Conservation (phyloP, 2,888 invertebrate species). For the Calliopum simillimum region DNA sequence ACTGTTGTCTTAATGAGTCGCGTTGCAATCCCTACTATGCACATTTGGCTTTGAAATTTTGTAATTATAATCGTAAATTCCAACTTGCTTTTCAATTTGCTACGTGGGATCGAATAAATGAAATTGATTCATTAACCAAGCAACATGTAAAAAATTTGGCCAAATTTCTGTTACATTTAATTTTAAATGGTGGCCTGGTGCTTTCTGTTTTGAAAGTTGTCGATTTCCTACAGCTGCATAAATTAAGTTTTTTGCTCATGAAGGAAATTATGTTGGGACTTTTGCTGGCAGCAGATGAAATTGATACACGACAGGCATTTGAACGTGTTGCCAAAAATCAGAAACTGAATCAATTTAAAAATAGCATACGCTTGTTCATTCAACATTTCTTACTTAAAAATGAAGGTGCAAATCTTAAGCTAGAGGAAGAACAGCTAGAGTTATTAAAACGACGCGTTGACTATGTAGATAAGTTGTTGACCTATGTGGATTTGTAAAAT, state of each 20-base stretch:
- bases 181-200: conserved; percentile 81
- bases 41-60: conserved; percentile 83
- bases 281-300: conserved; percentile 76
- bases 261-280: conserved; percentile 81
- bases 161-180: conserved; percentile 81
- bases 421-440: conserved; percentile 67
- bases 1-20: conserved; percentile 87
- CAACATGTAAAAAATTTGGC: conserved; percentile 80
- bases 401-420: conserved; percentile 68
- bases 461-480: conserved; percentile 76
- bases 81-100: conserved; percentile 90
- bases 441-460: conserved; percentile 72
- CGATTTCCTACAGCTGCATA: conserved; percentile 87
- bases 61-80: conserved; percentile 84
- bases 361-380: conserved; percentile 86
- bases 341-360: conserved; percentile 83
- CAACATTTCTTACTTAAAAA: conserved; percentile 85
- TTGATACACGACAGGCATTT: conserved; percentile 71
- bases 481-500: conserved; percentile 61
- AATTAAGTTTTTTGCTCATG: conserved; percentile 81
- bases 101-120: conserved; percentile 92
- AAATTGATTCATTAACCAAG: conserved; percentile 74
- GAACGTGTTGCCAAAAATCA: conserved; percentile 77
- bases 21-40: conserved; percentile 90
- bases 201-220: conserved; percentile 90